These are phyloP conservation scores for Nomada lathburiana DNA, from an alignment of 2,888 invertebrate species.

Conservation along the genomic window DNA sequence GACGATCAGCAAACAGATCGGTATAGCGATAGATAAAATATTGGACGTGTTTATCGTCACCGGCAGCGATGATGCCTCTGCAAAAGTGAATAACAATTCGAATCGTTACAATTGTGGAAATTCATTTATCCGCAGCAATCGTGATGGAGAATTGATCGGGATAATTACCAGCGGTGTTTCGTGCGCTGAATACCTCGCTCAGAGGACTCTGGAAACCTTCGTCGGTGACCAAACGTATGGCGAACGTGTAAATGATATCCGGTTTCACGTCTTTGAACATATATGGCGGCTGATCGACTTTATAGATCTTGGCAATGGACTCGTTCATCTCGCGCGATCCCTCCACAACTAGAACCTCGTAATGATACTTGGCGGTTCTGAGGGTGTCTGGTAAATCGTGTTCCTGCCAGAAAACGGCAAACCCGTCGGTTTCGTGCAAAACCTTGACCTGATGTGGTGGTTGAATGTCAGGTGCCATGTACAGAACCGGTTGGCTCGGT, in stretches of 20 bases:
- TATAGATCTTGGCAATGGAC: constrained; percentile 83
- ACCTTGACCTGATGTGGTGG: constrained; percentile 88
- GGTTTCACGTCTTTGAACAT: constrained; percentile 85
- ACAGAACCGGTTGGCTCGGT: constrained; percentile 85
- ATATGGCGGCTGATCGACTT: constrained; percentile 86
- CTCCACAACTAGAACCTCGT: constrained; percentile 88
- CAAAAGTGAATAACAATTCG: constrained; percentile 7
- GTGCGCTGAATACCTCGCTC: constrained; percentile 86
- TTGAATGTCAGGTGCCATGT: constrained; percentile 86
- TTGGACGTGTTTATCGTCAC: constrained; percentile 79
- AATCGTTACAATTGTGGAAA: neutral
- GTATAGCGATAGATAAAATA: constrained; percentile 85
- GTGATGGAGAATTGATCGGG: neutral
- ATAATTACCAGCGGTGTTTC: constrained; percentile 79
- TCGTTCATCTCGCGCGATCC: constrained; percentile 85
- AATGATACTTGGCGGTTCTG: constrained; percentile 84
- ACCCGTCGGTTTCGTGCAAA: constrained; percentile 87
- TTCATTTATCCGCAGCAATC: neutral
- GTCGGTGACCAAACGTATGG: constrained; percentile 87
- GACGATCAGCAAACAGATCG: constrained; percentile 86
- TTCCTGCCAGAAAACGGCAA: constrained; percentile 89
- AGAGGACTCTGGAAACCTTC: constrained; percentile 88
- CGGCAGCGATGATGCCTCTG: constrained; percentile 49
- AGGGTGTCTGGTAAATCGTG: constrained; percentile 80
- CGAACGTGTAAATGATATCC: constrained; percentile 87